phyloP scores from a whole-genome alignment of 2,797 vertebrate species.

The Sphenodon punctatus region DNA sequence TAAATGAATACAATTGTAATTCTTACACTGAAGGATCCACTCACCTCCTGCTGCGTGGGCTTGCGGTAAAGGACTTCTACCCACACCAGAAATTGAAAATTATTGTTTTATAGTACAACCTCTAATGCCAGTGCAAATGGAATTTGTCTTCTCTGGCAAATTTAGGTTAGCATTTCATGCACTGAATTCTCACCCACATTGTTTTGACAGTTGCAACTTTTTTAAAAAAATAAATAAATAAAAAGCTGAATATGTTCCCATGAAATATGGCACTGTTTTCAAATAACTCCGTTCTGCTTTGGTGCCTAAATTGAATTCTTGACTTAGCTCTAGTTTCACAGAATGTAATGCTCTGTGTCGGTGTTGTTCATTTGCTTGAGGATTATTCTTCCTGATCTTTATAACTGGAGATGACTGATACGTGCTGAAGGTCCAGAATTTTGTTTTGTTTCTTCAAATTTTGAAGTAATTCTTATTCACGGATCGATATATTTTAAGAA shows the following conservation, averaged over 20 bases:
- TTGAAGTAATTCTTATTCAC: no score
- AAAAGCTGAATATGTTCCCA: neutral
- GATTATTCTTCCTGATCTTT: neutral
- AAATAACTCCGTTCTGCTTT: neutral
- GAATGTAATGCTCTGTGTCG: neutral
- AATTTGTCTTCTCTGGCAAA: neutral
- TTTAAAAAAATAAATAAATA: neutral
- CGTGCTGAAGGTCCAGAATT: neutral
- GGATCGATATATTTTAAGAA: no score
- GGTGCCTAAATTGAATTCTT: neutral
- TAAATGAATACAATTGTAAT: no score
- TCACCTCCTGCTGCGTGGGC: neutral
- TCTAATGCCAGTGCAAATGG: neutral
- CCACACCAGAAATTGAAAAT: neutral
- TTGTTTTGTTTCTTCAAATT: neutral
- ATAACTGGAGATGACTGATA: neutral
- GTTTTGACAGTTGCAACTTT: neutral
- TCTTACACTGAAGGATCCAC: neutral
- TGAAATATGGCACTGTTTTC: neutral
- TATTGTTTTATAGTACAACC: neutral
- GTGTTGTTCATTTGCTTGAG: no score
- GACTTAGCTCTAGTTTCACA: neutral
- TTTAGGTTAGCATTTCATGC: neutral
- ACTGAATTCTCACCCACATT: neutral
- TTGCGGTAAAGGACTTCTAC: neutral